Percentiles rank a stretch among this genome's conserved stretches.
These are phyloP conservation scores for Apteryx mantelli DNA, from an alignment of 2,113 vertebrate species.

Conservation along the genomic window DNA sequence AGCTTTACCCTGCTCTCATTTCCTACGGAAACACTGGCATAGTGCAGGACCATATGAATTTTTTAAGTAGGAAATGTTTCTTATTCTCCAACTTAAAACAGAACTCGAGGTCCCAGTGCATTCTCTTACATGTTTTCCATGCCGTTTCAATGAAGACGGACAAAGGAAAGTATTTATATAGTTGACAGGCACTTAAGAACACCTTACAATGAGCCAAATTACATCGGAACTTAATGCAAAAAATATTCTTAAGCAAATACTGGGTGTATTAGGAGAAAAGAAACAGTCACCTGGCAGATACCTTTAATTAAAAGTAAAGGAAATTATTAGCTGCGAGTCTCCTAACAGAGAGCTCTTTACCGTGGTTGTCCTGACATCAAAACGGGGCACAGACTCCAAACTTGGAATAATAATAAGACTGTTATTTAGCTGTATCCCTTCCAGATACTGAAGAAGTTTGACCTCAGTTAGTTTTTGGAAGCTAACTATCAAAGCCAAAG, in stretches of 20 bases:
- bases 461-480: background rate
- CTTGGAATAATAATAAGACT: background rate
- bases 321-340: background rate
- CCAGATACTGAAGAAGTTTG: background rate
- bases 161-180: background rate
- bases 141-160: background rate
- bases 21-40: background rate
- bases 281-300: background rate
- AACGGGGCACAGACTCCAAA: accelerated
- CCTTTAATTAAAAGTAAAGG: background rate
- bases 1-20: background rate
- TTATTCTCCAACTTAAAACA: background rate
- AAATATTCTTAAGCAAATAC: background rate
- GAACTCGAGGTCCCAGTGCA: background rate
- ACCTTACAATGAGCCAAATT: background rate
- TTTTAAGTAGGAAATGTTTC: background rate
- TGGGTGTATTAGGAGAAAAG: background rate
- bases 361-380: background rate
- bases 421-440: background rate
- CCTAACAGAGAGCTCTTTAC: background rate
- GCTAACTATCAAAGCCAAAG: background rate
- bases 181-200: background rate
- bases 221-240: background rate
- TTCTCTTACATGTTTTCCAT: background rate
- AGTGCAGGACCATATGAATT: background rate